phyloP scores from a whole-genome alignment of 1,140 invertebrate genomes.

The Carposina sasakii region DNA sequence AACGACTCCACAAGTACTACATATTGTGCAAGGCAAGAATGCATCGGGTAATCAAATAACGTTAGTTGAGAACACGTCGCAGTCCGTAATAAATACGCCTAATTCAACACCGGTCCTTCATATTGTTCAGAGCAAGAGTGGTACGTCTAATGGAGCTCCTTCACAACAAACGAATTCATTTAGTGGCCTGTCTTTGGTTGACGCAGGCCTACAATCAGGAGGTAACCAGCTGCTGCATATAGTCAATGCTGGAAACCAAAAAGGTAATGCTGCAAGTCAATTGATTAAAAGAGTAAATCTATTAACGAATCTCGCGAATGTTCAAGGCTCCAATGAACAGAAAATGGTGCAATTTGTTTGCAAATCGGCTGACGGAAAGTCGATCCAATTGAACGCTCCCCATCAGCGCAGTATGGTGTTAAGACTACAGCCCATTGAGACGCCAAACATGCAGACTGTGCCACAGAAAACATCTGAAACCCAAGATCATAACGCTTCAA shows the following conservation, averaged over 20 bases:
- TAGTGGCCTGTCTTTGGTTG: constrained; percentile 60
- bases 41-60: constrained; percentile 55
- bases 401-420: constrained; percentile 68
- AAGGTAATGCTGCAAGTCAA: constrained; percentile 50
- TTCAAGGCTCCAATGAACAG: constrained; percentile 66
- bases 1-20: constrained; percentile 60
- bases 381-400: constrained; percentile 67
- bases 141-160: constrained; percentile 31
- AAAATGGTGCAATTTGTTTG: constrained; percentile 74
- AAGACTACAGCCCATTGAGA: constrained; percentile 60
- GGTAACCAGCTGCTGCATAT: constrained; percentile 68
- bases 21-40: constrained; percentile 69
- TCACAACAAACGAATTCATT: constrained; percentile 47
- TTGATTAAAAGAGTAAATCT: constrained; percentile 67
- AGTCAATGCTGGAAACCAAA: constrained; percentile 60
- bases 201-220: constrained; percentile 55
- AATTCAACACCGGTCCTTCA: constrained; percentile 62
- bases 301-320: constrained; percentile 64
- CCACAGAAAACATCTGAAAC: constrained; percentile 38
- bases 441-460: constrained; percentile 36
- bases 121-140: constrained; percentile 64
- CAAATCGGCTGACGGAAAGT: constrained; percentile 73
- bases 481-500: constrained; percentile 36
- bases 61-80: constrained; percentile 57
- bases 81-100: constrained; percentile 53